A percentile compares a stretch with the other conserved stretches of the same genome.
phyloP scores from a whole-genome alignment of 2,888 invertebrate genomes.

The Isotomurus palustris region DNA sequence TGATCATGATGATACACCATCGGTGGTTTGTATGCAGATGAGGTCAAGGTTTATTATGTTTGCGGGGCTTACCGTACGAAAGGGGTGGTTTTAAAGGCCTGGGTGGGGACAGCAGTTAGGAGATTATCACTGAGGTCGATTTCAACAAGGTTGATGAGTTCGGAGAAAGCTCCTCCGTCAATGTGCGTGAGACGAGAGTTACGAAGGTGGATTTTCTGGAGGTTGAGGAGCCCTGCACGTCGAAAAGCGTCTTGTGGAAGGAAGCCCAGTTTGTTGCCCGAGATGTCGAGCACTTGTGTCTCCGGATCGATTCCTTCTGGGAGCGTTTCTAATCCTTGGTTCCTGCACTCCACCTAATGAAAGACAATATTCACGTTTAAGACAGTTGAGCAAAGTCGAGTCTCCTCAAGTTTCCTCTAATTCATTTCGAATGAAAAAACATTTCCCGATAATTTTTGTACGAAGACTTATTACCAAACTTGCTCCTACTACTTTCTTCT shows the following conservation, averaged over 20 bases:
- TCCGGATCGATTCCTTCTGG: conserved; percentile 81
- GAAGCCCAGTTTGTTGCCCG: conserved; percentile 78
- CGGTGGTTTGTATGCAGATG: no score
- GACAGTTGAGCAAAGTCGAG: no score
- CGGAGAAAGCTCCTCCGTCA: conserved; percentile 76
- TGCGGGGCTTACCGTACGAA: conserved; percentile 65
- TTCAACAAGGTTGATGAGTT: conserved; percentile 82
- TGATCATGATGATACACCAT: no score
- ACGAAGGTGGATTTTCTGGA: conserved; percentile 78
- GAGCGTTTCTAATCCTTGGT: conserved; percentile 74
- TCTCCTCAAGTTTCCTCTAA: no score
- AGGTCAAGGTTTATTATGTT: no score
- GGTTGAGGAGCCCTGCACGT: conserved; percentile 72
- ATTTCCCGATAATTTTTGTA: no score
- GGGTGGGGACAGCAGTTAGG: conserved; percentile 72
- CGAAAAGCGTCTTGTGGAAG: conserved; percentile 77
- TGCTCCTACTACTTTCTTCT: no score
- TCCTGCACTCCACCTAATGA: conserved; percentile 68
- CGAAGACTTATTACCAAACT: no score
- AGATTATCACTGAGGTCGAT: conserved; percentile 81
- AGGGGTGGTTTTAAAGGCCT: conserved; percentile 72
- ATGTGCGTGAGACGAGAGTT: conserved; percentile 81
- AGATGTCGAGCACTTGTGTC: conserved; percentile 85
- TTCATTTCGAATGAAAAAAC: no score
- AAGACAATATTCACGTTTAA: conserved; percentile 5